A percentile compares a stretch with the other conserved stretches of the same genome.
Evolutionary conservation across 2,113 vertebrate genomes (phyloP).

Genomic region (Pseudopodoces humilis): DNA sequence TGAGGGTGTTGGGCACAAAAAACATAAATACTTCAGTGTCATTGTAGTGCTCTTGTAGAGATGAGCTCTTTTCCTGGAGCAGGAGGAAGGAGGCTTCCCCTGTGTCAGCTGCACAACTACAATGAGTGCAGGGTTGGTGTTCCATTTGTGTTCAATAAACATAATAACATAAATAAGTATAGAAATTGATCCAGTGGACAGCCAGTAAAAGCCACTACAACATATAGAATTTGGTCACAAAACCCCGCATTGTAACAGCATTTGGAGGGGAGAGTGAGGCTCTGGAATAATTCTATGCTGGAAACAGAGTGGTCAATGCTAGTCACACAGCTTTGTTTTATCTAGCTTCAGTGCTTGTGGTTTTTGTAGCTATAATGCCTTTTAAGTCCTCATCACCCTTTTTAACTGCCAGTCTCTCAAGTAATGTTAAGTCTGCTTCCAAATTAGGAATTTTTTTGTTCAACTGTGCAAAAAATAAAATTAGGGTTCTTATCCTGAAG

Average conservation of each 20-base stretch:
- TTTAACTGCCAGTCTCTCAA: background rate
- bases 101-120: accelerated
- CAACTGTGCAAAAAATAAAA: background rate
- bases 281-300: background rate
- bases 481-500: background rate
- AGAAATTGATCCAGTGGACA: background rate
- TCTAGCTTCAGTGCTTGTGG: background rate
- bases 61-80: background rate
- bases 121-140: accelerated
- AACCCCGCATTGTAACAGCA: background rate
- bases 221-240: background rate
- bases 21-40: background rate
- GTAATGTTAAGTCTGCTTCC: background rate
- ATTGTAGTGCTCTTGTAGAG: background rate
- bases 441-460: background rate
- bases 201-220: background rate
- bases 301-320: background rate
- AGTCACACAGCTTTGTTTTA: background rate
- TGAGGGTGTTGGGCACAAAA: background rate
- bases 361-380: background rate
- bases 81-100: background rate
- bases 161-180: background rate
- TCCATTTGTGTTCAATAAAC: background rate
- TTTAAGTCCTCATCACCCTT: background rate
- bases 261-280: background rate